These are phyloP conservation scores for Drosophila anomelani DNA, from an alignment of 2,888 invertebrate genomes.

Conservation along the genomic window DNA sequence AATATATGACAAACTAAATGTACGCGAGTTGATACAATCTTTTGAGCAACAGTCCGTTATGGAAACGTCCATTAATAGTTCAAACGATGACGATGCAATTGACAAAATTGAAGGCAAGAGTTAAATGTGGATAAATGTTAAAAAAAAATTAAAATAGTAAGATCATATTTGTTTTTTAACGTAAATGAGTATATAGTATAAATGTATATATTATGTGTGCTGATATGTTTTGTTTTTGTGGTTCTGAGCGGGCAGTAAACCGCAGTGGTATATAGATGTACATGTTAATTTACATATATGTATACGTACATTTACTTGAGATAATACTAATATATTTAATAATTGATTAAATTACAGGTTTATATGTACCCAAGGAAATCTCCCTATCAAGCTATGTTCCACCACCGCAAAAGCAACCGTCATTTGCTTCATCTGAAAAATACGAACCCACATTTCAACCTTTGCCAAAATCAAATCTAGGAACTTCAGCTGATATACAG, in stretches of 20 bases:
- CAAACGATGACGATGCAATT: not conserved
- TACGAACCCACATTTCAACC: not conserved
- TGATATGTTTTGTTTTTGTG: too few species aligned
- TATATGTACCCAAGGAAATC: constrained; percentile 84
- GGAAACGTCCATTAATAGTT: constrained; percentile 22
- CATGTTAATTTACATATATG: not conserved
- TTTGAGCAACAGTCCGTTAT: constrained; percentile 87
- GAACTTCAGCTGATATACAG: not conserved
- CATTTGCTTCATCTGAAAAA: not conserved
- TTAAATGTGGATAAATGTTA: constrained; percentile 1
- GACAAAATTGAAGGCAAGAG: constrained; percentile 30
- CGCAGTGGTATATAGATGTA: not conserved
- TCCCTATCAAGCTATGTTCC: constrained; percentile 82
- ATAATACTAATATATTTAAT: not conserved
- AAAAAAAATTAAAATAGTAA: too few species aligned
- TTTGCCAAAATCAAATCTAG: not conserved
- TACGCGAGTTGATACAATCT: constrained; percentile 86
- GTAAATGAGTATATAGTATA: too few species aligned
- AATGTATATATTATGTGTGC: too few species aligned
- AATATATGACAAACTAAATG: constrained; percentile 82
- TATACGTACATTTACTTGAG: not conserved
- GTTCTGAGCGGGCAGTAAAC: not conserved
- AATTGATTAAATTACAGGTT: constrained; percentile 59
- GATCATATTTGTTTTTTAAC: not conserved
- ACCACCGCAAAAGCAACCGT: constrained; percentile 73